Base-by-base conservation (phyloP, 2,888 invertebrate genomes). In the Notodonta dromedarius region DNA sequence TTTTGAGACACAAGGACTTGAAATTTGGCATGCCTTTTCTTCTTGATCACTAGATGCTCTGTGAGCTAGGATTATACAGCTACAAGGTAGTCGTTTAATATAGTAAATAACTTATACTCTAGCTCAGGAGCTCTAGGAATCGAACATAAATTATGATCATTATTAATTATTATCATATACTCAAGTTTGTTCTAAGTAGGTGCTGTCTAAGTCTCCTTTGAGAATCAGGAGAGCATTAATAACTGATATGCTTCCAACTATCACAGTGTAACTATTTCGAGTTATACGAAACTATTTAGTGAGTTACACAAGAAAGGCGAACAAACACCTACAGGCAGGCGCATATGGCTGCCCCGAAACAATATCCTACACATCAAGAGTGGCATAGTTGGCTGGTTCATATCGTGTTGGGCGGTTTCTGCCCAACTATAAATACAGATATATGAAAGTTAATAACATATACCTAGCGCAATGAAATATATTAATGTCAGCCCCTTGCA, bases 381-480 rank as follows among this genome's bases (percentile, higher is more conserved):
- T 67, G 66, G 67, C 66, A 67, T 66, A 66, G 69, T 65, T 66
- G 48, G 52, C 59, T 63, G 69, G 66, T 69, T 63, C 58, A 63
- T 67, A 69, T 66, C 64, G 67, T 67, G 63, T 67, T 55, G 71
- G 70, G 69, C 62, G 67, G 70, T 67, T 65, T 66, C 58, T 63
- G 67, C 73, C 71, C 66, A 61, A 62, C 66, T 70, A 76, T 82
- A 83, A 83, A 83, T 79, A 79, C 74, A 79, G 77, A 80, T 80
- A 83, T 83, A 85, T 78, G 73, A 84, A 84, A 82, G 80, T 82
- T 85, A 85, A 85, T 86, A 86, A 83, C 82, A 82, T 82, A 82
- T 79, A 80, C 78, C 81, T 79, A 69, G 68, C 63, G 78, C 78
- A 83, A 83, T 86, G 85, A 86, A 85, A 85, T 82, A 83, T 85